These are phyloP conservation scores for Enteromius fasciolatus DNA, from an alignment of 2,797 vertebrate genomes.

Conservation along the genomic window DNA sequence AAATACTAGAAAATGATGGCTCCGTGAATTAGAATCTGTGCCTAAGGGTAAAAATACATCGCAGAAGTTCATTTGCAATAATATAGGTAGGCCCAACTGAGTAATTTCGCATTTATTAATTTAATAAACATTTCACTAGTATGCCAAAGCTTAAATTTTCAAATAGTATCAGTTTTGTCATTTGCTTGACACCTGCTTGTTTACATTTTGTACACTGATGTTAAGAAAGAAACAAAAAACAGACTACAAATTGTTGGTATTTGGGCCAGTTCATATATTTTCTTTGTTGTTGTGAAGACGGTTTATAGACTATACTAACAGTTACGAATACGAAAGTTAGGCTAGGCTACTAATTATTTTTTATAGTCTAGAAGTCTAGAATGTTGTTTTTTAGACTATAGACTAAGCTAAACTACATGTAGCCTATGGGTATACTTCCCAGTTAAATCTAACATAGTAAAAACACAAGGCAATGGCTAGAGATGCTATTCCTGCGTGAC, in stretches of 20 bases:
- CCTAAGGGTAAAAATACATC: not conserved
- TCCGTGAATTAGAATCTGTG: not conserved
- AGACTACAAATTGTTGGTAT: not conserved
- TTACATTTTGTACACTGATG: not conserved
- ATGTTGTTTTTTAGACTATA: not conserved
- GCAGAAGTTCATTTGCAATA: not conserved
- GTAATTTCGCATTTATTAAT: not conserved
- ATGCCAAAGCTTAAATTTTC: not conserved
- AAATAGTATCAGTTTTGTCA: not conserved
- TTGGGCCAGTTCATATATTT: not conserved
- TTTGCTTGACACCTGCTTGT: not conserved
- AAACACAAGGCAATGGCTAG: not conserved
- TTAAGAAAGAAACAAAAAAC: not conserved
- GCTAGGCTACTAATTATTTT: not conserved
- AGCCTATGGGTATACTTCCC: not conserved
- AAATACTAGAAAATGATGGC: not conserved
- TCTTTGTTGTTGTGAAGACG: not conserved
- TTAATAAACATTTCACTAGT: not conserved
- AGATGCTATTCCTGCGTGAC: conserved; percentile 30
- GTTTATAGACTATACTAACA: not conserved
- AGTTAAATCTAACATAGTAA: not conserved
- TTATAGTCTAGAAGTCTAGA: not conserved
- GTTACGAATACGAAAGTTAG: not conserved
- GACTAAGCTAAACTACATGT: not conserved
- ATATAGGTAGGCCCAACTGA: not conserved